Evolutionary conservation across 2,888 invertebrate species (phyloP).

Genomic region (Abrostola tripartita): DNA sequence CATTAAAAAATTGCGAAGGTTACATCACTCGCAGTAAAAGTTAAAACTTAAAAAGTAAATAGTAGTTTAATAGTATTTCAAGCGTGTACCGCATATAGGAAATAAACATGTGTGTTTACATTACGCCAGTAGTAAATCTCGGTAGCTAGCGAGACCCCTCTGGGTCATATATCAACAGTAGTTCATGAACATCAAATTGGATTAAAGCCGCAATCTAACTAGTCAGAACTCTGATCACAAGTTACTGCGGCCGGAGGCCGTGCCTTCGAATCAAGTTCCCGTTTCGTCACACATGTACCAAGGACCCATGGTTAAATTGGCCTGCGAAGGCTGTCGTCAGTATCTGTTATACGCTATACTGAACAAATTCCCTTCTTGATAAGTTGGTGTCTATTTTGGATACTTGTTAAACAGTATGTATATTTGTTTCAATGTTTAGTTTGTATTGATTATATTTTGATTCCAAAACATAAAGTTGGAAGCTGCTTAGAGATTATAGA

Average conservation of each 20-base stretch:
- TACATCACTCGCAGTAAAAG: slow-evolving; percentile 8
- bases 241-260: slow-evolving; percentile 59
- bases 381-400: not conserved
- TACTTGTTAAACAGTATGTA: not conserved
- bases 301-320: slow-evolving; percentile 29
- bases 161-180: slow-evolving; percentile 64
- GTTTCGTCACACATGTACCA: slow-evolving; percentile 43
- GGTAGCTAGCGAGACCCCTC: slow-evolving; percentile 47
- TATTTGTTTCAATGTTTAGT: no score
- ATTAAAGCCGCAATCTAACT: slow-evolving; percentile 72
- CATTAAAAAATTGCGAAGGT: slow-evolving; percentile 1
- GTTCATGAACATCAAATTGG: slow-evolving; percentile 70
- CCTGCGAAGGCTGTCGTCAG: slow-evolving; percentile 13
- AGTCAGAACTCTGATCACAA: slow-evolving; percentile 66
- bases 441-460: no score
- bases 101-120: slow-evolving; percentile 43
- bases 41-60: no score
- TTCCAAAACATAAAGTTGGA: no score
- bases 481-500: no score
- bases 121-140: slow-evolving; percentile 55
- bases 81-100: slow-evolving; percentile 9
- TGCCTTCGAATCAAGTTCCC: slow-evolving; percentile 46
- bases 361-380: slow-evolving; percentile 3
- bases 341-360: slow-evolving; percentile 3
- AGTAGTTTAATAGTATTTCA: slow-evolving; percentile 8